Evolutionary conservation across 1,140 invertebrate genomes (phyloP).

Genomic region (Pteromalus puparum): DNA sequence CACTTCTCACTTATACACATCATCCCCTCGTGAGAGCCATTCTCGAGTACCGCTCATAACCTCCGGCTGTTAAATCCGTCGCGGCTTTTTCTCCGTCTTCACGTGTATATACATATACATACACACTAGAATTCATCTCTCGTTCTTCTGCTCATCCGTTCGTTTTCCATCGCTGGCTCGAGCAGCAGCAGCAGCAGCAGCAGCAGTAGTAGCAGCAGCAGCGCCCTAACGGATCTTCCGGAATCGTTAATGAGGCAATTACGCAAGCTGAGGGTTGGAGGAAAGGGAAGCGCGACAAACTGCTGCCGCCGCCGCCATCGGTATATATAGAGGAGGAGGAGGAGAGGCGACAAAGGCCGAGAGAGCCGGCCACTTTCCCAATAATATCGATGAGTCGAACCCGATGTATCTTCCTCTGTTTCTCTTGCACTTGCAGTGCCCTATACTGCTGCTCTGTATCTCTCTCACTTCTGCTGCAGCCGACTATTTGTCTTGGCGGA

Average conservation of each 20-base stretch:
- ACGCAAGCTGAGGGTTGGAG: not conserved
- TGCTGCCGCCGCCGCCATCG: not conserved
- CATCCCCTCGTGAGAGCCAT: not conserved
- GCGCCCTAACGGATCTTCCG: slow-evolving; percentile 25
- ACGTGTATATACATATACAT: not conserved
- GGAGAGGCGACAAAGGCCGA: slow-evolving; percentile 20
- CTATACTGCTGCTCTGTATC: not conserved
- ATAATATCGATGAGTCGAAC: slow-evolving; percentile 34
- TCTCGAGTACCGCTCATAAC: not conserved
- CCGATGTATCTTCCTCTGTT: slow-evolving; percentile 18
- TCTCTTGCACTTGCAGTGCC: not conserved
- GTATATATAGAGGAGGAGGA: not conserved
- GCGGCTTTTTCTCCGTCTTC: too few relatives aligned
- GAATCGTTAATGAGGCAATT: slow-evolving; percentile 43
- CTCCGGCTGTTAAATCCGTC: not conserved
- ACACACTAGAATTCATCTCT: not conserved
- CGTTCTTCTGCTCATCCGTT: not conserved
- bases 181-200: too few relatives aligned
- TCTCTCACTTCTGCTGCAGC: not conserved
- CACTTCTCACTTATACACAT: not conserved
- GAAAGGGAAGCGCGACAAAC: slow-evolving; percentile 9
- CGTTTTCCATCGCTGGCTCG: not conserved
- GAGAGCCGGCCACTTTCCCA: not conserved
- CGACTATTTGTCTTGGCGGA: not conserved
- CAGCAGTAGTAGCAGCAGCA: too few relatives aligned